These are phyloP conservation scores for Gastrophryne carolinensis DNA, from an alignment of 2,797 vertebrate genomes.

Conservation along the genomic window DNA sequence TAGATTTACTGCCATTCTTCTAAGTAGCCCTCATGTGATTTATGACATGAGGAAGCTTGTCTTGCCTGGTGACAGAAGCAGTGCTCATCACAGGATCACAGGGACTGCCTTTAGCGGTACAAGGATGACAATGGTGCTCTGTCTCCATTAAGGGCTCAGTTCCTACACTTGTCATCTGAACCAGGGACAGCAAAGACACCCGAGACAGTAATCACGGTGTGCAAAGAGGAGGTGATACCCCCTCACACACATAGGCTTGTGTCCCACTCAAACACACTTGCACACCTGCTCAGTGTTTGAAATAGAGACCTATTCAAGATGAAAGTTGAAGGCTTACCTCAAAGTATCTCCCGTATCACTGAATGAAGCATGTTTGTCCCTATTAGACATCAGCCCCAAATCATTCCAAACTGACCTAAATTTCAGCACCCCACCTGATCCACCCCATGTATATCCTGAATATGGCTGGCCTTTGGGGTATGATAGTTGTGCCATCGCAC, in stretches of 20 bases:
- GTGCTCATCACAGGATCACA: slow-evolving; percentile 1
- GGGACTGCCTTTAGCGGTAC: neutral
- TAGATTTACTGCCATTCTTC: neutral
- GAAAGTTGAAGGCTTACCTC: neutral
- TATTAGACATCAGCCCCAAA: no score
- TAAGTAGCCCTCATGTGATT: neutral
- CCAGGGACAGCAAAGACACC: neutral
- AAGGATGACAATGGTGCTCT: slow-evolving; percentile 39
- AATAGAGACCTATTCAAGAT: slow-evolving; percentile 19
- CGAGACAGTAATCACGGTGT: neutral
- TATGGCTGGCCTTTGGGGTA: no score
- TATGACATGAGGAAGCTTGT: slow-evolving; percentile 5
- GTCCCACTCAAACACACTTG: neutral
- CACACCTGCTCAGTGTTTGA: slow-evolving; percentile 28
- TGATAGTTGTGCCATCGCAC: no score
- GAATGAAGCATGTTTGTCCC: no score
- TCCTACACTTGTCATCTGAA: slow-evolving; percentile 9
- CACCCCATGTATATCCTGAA: no score
- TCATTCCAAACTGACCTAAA: no score
- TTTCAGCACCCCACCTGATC: no score
- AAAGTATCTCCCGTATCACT: neutral
- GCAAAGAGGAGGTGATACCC: neutral
- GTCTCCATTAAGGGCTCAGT: slow-evolving; percentile 3
- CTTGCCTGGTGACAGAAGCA: neutral
- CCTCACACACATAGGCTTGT: neutral